Evolutionary conservation across 1,140 invertebrate species (phyloP).

Genomic region (Drosophila sturtevanti): DNA sequence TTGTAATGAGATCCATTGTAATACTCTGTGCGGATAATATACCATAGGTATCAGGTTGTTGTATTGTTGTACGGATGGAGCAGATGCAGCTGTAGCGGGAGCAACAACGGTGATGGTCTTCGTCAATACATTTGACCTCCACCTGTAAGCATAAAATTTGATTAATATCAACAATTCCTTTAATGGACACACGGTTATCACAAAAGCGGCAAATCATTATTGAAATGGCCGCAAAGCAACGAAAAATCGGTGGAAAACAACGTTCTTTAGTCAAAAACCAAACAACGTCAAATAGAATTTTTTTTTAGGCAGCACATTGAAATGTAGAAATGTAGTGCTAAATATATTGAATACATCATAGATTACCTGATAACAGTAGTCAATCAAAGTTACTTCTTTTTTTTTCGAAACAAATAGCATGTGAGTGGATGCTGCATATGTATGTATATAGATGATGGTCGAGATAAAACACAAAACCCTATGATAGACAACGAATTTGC

Average conservation of each 20-base stretch:
- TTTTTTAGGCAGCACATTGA: slow-evolving; percentile 19
- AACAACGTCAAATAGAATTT: slow-evolving; percentile 31
- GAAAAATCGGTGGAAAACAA: slow-evolving; percentile 20
- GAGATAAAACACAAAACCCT: neutral
- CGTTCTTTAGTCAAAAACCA: slow-evolving; percentile 30
- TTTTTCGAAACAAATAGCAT: neutral
- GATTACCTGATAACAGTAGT: slow-evolving; percentile 42
- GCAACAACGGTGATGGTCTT: neutral
- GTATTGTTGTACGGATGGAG: neutral
- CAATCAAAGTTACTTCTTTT: too few species aligned
- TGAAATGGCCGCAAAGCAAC: slow-evolving; percentile 21
- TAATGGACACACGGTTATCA: neutral
- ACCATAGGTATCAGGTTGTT: neutral
- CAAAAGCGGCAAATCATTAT: slow-evolving; percentile 19
- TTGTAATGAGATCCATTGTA: neutral
- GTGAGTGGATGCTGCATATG: neutral
- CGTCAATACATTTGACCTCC: slow-evolving; percentile 24
- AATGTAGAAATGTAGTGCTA: slow-evolving; percentile 16
- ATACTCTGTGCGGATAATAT: too few species aligned
- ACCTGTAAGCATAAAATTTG: slow-evolving; percentile 35
- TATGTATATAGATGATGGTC: too few species aligned
- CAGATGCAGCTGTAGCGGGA: neutral
- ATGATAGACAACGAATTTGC: neutral
- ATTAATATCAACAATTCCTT: slow-evolving; percentile 23
- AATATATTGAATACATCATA: slow-evolving; percentile 15